phyloP scores from a whole-genome alignment of 2,888 invertebrate genomes.

The Monopis laevigella region DNA sequence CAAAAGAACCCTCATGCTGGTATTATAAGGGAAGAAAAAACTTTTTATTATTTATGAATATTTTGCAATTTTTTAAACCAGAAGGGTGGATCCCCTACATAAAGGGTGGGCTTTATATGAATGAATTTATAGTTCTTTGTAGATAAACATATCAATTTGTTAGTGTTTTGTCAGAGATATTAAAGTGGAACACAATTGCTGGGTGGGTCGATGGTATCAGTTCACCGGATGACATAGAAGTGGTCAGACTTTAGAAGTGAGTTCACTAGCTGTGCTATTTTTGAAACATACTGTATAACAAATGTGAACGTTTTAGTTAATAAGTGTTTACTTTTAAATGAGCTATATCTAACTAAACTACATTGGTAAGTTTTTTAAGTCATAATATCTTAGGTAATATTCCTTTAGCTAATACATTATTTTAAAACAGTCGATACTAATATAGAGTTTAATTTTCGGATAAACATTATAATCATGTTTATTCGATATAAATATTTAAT shows the following conservation, averaged over 20 bases:
- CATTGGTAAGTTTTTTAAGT: too few relatives aligned
- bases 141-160: constrained; percentile 69
- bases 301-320: too few relatives aligned
- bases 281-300: too few relatives aligned
- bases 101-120: constrained; percentile 57
- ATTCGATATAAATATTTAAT: too few relatives aligned
- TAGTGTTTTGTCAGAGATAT: constrained; percentile 55
- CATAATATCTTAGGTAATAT: too few relatives aligned
- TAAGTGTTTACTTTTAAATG: too few relatives aligned
- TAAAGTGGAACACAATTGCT: constrained; percentile 55
- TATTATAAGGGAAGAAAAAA: constrained; percentile 29
- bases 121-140: constrained; percentile 62
- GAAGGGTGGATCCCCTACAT: constrained; percentile 59
- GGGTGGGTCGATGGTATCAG: constrained; percentile 36
- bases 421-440: too few relatives aligned
- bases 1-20: constrained; percentile 18
- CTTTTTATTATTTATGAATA: constrained; percentile 63
- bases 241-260: constrained; percentile 38
- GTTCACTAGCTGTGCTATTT: too few relatives aligned
- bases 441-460: too few relatives aligned
- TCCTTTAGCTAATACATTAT: too few relatives aligned
- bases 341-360: too few relatives aligned
- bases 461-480: too few relatives aligned
- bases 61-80: constrained; percentile 62
- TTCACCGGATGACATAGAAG: constrained; percentile 39